These are phyloP conservation scores for Serripes groenlandicus DNA, from an alignment of 2,888 invertebrate species.

Conservation along the genomic window DNA sequence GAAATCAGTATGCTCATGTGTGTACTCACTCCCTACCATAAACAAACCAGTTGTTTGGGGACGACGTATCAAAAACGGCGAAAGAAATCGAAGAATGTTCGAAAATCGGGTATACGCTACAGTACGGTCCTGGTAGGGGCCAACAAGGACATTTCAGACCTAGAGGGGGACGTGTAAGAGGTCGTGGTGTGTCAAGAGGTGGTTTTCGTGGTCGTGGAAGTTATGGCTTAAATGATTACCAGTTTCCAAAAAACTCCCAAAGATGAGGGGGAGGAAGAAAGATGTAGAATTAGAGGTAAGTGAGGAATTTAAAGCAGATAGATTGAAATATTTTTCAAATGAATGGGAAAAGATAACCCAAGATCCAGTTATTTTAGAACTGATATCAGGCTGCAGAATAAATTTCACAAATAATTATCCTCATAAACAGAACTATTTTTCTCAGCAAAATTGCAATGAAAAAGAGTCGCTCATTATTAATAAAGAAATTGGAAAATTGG, in stretches of 20 bases:
- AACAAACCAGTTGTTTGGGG: conserved; percentile 46
- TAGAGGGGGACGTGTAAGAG: conserved; percentile 9
- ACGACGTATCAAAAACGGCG: conserved; percentile 48
- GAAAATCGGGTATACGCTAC: conserved; percentile 40
- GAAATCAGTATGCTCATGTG: conserved; percentile 42
- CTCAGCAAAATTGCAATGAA: no score
- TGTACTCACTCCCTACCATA: conserved; percentile 39
- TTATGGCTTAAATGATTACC: no score
- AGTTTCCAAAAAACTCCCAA: neutral
- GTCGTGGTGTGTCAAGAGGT: neutral
- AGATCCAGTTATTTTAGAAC: neutral
- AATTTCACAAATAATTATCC: neutral
- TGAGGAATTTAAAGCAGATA: neutral
- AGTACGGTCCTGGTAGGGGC: conserved; percentile 11
- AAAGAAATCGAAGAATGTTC: conserved; percentile 54
- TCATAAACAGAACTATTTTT: neutral
- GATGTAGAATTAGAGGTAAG: neutral
- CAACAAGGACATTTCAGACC: neutral
- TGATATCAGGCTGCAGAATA: neutral
- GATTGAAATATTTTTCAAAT: no score
- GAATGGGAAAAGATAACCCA: neutral
- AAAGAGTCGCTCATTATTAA: no score
- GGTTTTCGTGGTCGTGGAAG: neutral
- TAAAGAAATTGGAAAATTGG: conserved; percentile 17
- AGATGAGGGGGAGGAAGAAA: neutral